phyloP scores from a whole-genome alignment of 2,113 vertebrate genomes.

The Nansenia antarctica region DNA sequence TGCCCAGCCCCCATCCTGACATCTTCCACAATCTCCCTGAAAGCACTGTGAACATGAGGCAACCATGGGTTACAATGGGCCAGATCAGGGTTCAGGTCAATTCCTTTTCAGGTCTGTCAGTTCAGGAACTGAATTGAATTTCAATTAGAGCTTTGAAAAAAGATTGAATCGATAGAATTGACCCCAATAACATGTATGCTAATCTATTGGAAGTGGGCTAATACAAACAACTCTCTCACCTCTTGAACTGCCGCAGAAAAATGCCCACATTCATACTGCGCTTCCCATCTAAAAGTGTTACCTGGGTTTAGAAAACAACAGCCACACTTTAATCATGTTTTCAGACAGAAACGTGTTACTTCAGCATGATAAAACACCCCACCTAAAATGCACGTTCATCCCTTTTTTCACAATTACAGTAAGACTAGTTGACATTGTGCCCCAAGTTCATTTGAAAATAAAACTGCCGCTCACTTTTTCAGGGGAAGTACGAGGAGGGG shows the following conservation, averaged over 20 bases:
- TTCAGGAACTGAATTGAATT: no score
- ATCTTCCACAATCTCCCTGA: slow-evolving; percentile 38
- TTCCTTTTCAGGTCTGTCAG: no score
- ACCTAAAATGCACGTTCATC: neutral
- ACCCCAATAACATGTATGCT: neutral
- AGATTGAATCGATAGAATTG: neutral
- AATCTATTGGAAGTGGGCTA: neutral
- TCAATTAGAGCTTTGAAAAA: no score
- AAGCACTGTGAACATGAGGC: slow-evolving; percentile 22
- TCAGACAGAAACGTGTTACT: neutral
- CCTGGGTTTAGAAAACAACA: slow-evolving; percentile 8
- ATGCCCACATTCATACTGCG: slow-evolving; percentile 56
- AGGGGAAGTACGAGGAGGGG: neutral
- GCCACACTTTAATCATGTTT: no score
- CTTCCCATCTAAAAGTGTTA: slow-evolving; percentile 53
- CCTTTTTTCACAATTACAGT: neutral
- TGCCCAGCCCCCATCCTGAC: slow-evolving; percentile 30
- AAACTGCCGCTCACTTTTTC: slow-evolving; percentile 1
- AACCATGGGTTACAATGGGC: neutral
- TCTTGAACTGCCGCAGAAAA: slow-evolving; percentile 61
- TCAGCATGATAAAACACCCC: neutral
- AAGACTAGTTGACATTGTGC: neutral
- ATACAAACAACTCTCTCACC: slow-evolving; percentile 29
- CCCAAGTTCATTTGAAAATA: neutral
- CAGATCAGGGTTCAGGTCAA: neutral